These are phyloP conservation scores for Ameiurus melas DNA, from an alignment of 2,113 vertebrate genomes.

Conservation along the genomic window DNA sequence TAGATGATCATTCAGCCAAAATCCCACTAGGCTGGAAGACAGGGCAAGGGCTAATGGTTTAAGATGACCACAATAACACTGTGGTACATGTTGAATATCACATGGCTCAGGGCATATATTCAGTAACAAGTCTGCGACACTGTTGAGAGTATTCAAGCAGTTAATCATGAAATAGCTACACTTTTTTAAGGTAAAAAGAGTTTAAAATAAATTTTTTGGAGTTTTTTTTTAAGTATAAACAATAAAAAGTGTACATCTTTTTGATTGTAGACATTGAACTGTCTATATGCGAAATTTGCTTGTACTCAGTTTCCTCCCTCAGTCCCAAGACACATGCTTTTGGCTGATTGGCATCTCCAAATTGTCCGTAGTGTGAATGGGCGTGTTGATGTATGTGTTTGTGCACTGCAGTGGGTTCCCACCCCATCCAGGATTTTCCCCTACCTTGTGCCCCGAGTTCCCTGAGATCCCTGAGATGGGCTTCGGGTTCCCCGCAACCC, in stretches of 20 bases:
- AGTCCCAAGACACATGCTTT: too few relatives aligned
- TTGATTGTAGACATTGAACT: background rate
- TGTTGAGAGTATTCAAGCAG: background rate
- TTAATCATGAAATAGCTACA: background rate
- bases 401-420: too few relatives aligned
- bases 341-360: too few relatives aligned
- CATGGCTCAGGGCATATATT: background rate
- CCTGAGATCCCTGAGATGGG: too few relatives aligned
- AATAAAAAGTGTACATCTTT: background rate
- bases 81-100: background rate
- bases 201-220: too few relatives aligned
- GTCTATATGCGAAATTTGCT: background rate
- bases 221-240: too few relatives aligned
- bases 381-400: too few relatives aligned
- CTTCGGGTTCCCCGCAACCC: too few relatives aligned
- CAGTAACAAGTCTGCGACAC: background rate
- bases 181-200: background rate
- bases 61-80: background rate
- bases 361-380: too few relatives aligned
- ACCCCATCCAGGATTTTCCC: too few relatives aligned
- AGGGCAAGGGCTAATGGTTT: background rate
- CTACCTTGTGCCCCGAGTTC: too few relatives aligned
- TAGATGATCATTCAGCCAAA: background rate
- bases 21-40: background rate
- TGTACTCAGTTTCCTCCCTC: too few relatives aligned